Conservation (phyloP, 1,140 invertebrate species). For the Heliconius nattereri region DNA sequence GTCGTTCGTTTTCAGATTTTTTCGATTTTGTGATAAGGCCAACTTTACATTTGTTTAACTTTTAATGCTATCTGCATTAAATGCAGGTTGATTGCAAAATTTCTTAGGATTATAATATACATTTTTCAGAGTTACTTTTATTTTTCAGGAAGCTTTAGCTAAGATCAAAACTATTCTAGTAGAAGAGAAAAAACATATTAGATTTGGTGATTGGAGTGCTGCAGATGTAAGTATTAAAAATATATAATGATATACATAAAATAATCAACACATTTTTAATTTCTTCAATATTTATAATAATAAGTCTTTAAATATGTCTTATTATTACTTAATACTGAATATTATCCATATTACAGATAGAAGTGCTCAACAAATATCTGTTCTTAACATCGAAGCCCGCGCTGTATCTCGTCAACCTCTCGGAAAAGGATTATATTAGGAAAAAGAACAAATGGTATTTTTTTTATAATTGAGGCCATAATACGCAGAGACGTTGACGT, state of each 20-base stretch:
- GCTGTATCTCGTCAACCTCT: slow-evolving; percentile 98
- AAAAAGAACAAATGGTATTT: slow-evolving; percentile 98
- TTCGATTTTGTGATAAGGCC: too few relatives aligned
- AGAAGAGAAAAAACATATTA: slow-evolving; percentile 95
- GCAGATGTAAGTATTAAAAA: slow-evolving; percentile 89
- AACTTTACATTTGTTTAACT: too few relatives aligned
- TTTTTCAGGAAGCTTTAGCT: slow-evolving; percentile 88
- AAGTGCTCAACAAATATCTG: slow-evolving; percentile 97
- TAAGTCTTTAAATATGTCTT: neutral
- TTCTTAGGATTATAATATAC: neutral
- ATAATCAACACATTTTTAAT: neutral
- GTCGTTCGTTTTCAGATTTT: too few relatives aligned
- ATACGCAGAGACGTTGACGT: too few relatives aligned
- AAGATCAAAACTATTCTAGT: slow-evolving; percentile 93
- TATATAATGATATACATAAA: neutral
- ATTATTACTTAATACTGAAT: neutral
- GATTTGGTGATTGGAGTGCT: slow-evolving; percentile 95
- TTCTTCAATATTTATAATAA: too few relatives aligned
- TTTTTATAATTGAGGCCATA: too few relatives aligned
- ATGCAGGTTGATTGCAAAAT: too few relatives aligned
- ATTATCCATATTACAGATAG: slow-evolving; percentile 88
- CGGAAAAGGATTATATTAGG: slow-evolving; percentile 98
- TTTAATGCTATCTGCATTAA: too few relatives aligned
- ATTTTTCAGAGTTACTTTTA: slow-evolving; percentile 16
- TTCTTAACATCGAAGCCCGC: slow-evolving; percentile 99